Evolutionary conservation across 2,113 vertebrate genomes (phyloP).

Genomic region (Xiphorhynchus elegans): DNA sequence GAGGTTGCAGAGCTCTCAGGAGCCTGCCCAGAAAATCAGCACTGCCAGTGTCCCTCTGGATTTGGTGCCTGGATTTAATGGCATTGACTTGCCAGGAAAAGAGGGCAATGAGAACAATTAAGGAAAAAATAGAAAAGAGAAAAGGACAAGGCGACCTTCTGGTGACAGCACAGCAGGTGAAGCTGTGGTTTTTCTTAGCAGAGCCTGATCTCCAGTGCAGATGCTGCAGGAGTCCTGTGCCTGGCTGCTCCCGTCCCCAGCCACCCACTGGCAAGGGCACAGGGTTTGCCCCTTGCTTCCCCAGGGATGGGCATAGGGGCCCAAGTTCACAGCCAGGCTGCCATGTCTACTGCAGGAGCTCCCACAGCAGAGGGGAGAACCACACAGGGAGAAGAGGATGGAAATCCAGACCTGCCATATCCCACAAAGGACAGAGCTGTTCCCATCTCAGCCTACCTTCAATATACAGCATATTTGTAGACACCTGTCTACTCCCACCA

Average conservation of each 20-base stretch:
- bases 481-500: not conserved
- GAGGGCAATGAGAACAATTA: not conserved
- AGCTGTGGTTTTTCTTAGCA: not conserved
- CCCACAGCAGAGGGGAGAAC: not conserved
- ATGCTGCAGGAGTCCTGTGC: not conserved
- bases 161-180: not conserved
- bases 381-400: not conserved
- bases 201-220: not conserved
- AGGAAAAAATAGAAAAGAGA: not conserved
- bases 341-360: not conserved
- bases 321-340: not conserved
- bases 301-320: not conserved
- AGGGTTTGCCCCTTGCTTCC: not conserved
- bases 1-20: not conserved
- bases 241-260: accelerated
- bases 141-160: not conserved
- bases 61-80: not conserved
- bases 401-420: not conserved
- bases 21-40: not conserved
- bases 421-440: not conserved
- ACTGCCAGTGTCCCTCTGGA: not conserved
- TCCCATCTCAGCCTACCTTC: not conserved
- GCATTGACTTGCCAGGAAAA: not conserved
- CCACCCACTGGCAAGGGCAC: accelerated
- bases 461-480: not conserved